Base-by-base conservation (phyloP, 2,888 invertebrate species). In the Heliconius cydno region DNA sequence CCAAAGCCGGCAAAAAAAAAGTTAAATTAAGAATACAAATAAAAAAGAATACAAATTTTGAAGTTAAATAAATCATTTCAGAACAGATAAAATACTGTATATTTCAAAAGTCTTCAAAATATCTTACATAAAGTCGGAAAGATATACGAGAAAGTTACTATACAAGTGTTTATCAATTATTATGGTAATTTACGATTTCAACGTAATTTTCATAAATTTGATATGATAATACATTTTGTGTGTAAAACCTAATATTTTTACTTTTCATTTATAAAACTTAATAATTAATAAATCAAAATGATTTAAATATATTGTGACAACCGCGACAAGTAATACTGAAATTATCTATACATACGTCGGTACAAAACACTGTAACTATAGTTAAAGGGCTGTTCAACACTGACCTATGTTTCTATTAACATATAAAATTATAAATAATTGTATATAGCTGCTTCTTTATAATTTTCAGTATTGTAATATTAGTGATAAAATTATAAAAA, bases 241-340 rank as follows among this genome's bases (percentile, higher is more conserved):
- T 70, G 25, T 13, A 70, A 41, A 25, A 68, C 41, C 15, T 70
- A n/a, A 38, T 38, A 68, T 22, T 34, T 68, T 38, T 12, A 60
- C n/a, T 65, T 28, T 65, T 28, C 28, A 65, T 65, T 65, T 65
- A 15, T 41, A 68, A 25, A 41, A 70, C 68, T 70, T 68, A 68
- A 41, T 68, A 34, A 34, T 34, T n/a, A 5, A 67, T 38, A 38
- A 67, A 67, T 38, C 66, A 67, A 66, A 66, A 68, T 60, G 22
- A 60, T 73, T 52, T 67, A 80, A 57, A 79, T 67, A 76, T 77
- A 78, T 74, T 68, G 73, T 78, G 72, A 81, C 79, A 77, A 79
- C 79, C 80, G 80, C 79, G 71, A 57, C 66, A 71, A 68, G 76
- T 82, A 82, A 81, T 82, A 81, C 81, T 81, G 79, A 79, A 74